Percentiles rank a stretch among this genome's conserved stretches.
Conservation (phyloP, 2,113 vertebrate species). For the Pimephales promelas region DNA sequence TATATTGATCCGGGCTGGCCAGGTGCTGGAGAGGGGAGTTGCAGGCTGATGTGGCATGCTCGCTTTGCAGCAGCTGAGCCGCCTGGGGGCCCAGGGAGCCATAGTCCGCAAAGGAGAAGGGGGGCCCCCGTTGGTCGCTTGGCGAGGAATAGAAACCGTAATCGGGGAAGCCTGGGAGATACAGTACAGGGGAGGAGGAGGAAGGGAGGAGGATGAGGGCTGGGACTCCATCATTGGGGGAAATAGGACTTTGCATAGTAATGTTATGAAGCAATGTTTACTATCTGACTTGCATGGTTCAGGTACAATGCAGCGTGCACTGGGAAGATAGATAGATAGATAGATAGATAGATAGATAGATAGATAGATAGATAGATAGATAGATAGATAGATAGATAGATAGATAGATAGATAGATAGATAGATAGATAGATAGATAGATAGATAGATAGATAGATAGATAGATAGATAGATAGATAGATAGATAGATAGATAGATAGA, state of each 20-base stretch:
- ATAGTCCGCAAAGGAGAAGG: slow-evolving; percentile 77
- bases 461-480: too few species aligned
- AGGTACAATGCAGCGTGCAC: slow-evolving; percentile 27
- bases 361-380: too few species aligned
- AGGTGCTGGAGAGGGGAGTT: slow-evolving; percentile 69
- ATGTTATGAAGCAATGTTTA: slow-evolving; percentile 53
- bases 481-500: too few species aligned
- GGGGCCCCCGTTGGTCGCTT: slow-evolving; percentile 72
- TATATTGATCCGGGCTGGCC: slow-evolving; percentile 78
- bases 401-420: too few species aligned
- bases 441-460: too few species aligned
- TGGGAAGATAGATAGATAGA: neutral
- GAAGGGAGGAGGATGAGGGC: slow-evolving; percentile 43
- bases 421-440: too few species aligned
- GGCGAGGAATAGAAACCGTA: slow-evolving; percentile 78
- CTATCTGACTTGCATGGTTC: slow-evolving; percentile 50
- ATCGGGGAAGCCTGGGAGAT: slow-evolving; percentile 74
- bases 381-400: too few species aligned
- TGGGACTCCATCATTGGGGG: slow-evolving; percentile 70
- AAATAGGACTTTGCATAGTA: slow-evolving; percentile 57
- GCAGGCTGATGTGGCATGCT: slow-evolving; percentile 76
- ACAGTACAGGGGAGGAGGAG: slow-evolving; percentile 60
- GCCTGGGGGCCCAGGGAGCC: slow-evolving; percentile 76
- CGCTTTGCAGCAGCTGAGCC: slow-evolving; percentile 76
- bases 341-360: too few species aligned